Evolutionary conservation across 2,797 vertebrate species (phyloP).

Genomic region (Pseudochaenichthys georgianus): DNA sequence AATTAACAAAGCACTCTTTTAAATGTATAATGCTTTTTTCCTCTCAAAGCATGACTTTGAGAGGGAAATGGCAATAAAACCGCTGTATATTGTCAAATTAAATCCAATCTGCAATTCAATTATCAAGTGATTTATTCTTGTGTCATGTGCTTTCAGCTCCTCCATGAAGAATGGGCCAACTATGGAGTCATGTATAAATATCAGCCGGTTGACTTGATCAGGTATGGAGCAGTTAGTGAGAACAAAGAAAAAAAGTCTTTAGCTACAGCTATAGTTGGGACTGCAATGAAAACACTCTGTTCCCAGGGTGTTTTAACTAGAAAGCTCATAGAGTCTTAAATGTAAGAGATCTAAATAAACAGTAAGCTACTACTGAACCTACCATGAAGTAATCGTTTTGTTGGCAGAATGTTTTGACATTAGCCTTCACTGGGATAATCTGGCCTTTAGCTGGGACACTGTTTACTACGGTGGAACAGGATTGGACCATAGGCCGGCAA

Average conservation of each 20-base stretch:
- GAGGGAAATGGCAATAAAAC: neutral
- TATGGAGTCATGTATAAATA: conserved; percentile 97
- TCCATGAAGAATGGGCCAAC: conserved; percentile 97
- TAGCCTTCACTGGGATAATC: neutral
- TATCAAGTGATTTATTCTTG: neutral
- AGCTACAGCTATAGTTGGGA: neutral
- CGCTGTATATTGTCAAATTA: neutral
- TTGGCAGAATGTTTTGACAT: neutral
- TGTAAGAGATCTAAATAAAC: neutral
- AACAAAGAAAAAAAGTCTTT: neutral
- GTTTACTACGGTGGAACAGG: neutral
- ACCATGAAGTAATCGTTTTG: neutral
- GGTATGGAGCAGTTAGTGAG: conserved; percentile 80
- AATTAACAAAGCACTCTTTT: neutral
- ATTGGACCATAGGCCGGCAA: neutral
- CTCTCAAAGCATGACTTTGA: too few species aligned
- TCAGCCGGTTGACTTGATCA: conserved; percentile 97
- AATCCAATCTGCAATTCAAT: neutral
- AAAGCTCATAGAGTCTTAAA: neutral
- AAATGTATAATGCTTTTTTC: neutral
- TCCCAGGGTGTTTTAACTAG: neutral
- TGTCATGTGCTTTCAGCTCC: conserved; percentile 82
- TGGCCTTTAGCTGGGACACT: neutral
- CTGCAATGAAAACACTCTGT: neutral
- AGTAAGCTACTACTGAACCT: neutral